Conservation (phyloP, 1,140 invertebrate species). For the Arion vulgaris region DNA sequence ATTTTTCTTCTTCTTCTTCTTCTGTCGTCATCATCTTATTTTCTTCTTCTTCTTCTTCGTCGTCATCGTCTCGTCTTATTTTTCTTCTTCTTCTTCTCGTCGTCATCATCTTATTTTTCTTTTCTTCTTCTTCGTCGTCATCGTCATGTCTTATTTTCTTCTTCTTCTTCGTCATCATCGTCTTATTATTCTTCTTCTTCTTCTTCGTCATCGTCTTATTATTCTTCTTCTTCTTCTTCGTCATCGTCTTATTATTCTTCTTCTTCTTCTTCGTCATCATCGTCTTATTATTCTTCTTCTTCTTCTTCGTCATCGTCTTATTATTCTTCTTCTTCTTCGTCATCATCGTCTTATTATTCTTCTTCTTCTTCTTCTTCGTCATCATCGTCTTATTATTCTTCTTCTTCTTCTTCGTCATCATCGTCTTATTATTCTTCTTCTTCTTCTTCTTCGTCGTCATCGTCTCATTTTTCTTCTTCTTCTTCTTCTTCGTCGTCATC, state of each 20-base stretch:
- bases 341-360: neutral
- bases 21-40: neutral
- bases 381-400: neutral
- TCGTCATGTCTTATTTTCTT: neutral
- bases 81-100: neutral
- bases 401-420: neutral
- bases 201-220: too few relatives aligned
- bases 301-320: too few relatives aligned
- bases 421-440: neutral
- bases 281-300: too few relatives aligned
- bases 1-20: neutral
- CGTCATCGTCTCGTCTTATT: neutral
- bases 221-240: too few relatives aligned
- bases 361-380: slow-evolving; percentile 3
- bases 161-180: neutral
- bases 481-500: too few relatives aligned
- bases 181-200: neutral
- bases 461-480: neutral
- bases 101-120: neutral
- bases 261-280: too few relatives aligned
- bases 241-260: too few relatives aligned
- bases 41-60: neutral
- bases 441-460: neutral
- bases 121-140: neutral
- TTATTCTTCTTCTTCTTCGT: neutral